These are phyloP conservation scores for Periphyllus acericola DNA, from an alignment of 2,888 invertebrate species.

Conservation along the genomic window DNA sequence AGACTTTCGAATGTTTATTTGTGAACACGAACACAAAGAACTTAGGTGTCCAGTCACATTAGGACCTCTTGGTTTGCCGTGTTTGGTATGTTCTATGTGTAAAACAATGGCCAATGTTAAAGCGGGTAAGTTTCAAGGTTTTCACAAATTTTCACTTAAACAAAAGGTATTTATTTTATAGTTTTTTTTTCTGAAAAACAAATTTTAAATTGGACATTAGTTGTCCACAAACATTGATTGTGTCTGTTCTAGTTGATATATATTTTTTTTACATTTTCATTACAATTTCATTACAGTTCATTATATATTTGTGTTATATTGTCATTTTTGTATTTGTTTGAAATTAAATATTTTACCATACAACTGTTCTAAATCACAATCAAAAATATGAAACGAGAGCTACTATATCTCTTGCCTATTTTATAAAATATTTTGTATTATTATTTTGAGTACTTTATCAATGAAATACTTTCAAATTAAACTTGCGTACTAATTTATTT, in stretches of 20 bases:
- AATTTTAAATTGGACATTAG: background rate
- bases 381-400: too few species aligned
- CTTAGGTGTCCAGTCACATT: conserved; percentile 55
- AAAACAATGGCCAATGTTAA: conserved; percentile 49
- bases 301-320: background rate
- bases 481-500: background rate
- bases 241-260: background rate
- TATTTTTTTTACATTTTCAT: background rate
- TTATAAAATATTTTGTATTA: background rate
- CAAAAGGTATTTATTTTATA: background rate
- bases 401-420: too few species aligned
- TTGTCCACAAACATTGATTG: background rate
- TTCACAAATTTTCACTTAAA: background rate
- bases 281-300: background rate
- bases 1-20: conserved; percentile 50
- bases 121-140: conserved; percentile 16
- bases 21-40: conserved; percentile 53
- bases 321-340: background rate
- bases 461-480: background rate
- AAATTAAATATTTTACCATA: background rate
- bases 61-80: conserved; percentile 47
- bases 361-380: too few species aligned
- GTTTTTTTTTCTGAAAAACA: background rate
- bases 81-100: conserved; percentile 59
- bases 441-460: background rate